These are phyloP conservation scores for Amiota communis DNA, from an alignment of 2,888 invertebrate species.

Conservation along the genomic window DNA sequence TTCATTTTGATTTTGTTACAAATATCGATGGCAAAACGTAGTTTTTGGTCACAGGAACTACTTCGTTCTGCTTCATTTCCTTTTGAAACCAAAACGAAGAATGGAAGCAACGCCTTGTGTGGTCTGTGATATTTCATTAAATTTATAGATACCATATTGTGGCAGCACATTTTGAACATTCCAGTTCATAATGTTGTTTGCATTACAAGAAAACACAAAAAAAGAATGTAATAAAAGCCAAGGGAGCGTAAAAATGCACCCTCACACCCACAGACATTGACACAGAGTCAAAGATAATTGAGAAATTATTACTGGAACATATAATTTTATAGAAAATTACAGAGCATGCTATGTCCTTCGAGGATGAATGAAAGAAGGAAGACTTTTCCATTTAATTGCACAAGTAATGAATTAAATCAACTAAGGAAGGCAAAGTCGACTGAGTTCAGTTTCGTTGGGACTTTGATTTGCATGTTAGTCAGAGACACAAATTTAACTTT, in stretches of 20 bases:
- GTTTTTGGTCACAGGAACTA: too few species aligned
- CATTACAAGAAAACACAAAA: neutral
- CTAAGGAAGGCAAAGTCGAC: neutral
- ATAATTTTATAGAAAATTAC: conserved; percentile 34
- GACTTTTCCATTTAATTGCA: neutral
- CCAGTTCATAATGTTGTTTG: conserved; percentile 49
- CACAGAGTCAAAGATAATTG: conserved; percentile 51
- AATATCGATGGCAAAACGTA: too few species aligned
- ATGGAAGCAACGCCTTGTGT: conserved; percentile 16
- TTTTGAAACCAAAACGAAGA: conserved; percentile 38
- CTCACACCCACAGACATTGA: neutral
- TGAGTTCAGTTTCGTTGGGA: too few species aligned
- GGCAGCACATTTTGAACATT: conserved; percentile 17
- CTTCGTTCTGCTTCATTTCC: conserved; percentile 55
- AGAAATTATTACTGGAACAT: conserved; percentile 55
- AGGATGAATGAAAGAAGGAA: neutral
- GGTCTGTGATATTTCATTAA: too few species aligned
- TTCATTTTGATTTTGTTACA: neutral
- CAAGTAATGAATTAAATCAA: neutral
- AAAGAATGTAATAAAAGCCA: conserved; percentile 13
- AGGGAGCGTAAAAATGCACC: neutral
- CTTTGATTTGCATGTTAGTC: neutral
- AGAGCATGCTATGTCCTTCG: neutral
- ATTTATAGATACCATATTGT: conserved; percentile 34
- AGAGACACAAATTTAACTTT: neutral